Base-by-base conservation (phyloP, 2,113 vertebrate species). In the Gadus macrocephalus region DNA sequence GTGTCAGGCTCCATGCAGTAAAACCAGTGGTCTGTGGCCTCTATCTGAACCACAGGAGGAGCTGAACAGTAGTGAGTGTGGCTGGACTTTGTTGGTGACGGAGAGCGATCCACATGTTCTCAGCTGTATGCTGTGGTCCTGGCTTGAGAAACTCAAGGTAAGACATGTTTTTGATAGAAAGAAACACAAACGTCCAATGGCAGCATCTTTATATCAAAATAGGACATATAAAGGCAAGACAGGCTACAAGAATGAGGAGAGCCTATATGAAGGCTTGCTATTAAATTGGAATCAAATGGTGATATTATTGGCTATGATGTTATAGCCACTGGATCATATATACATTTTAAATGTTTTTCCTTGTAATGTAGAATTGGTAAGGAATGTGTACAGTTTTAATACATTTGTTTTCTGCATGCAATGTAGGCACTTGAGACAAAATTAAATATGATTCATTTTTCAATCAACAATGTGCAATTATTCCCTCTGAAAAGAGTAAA, bases 141-240 rank as follows among this genome's bases (percentile, higher is more conserved):
- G 92, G 93, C 75, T 94, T 69, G 90, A 94, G 19, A 92, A 85
- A 64, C 77, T 94, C 15, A 91, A 81, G 88, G 93, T 93, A 28
- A 80, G n/a, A 53, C 68, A n/a, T 49, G 42, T 53, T 27, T 63
- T 7, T 53, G 12, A 27, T 8, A 60, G 69, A 56, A 14, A 56
- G 53, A 15, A 56, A 35, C 31, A 35, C 31, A 35, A 35, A 35
- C 0, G 4, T 35, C 31, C 31, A 35, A 4, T 35, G 31, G 6
- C 31, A 35, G 1, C 4, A 35, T 35, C 31, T 35, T 35, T 5
- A 4, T 35, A 1, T 4, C 31, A 1, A 4, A 35, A 35, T 35
- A 35, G 4, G 4, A 35, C 31, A 35, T 35, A 35, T 35, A 35
- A 35, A 35, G 31, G 31, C 31, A 35, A 35, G 31, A 35, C 31